Evolutionary conservation across 2,888 invertebrate genomes (phyloP).

Genomic region (Pyrrhosoma nymphula): DNA sequence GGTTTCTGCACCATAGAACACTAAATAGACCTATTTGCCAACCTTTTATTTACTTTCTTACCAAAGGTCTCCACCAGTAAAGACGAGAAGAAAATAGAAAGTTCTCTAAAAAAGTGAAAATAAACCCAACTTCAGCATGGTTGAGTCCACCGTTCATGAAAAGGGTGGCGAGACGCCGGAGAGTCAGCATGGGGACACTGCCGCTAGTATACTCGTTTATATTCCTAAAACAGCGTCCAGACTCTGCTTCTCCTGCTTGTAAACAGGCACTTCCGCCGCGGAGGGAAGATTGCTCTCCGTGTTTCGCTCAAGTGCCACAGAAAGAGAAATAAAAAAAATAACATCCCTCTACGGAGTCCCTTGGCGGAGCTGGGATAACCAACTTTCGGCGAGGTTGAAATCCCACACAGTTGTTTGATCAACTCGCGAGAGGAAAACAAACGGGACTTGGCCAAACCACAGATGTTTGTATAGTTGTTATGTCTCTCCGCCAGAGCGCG

Average conservation of each 20-base stretch:
- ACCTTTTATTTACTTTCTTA: too few relatives aligned
- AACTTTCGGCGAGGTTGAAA: background rate
- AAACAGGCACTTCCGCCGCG: background rate
- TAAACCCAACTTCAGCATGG: too few relatives aligned
- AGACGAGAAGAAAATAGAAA: too few relatives aligned
- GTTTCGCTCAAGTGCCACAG: background rate
- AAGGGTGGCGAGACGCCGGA: too few relatives aligned
- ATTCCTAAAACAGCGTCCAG: background rate
- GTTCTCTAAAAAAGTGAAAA: too few relatives aligned
- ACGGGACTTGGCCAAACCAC: slow-evolving; percentile 23
- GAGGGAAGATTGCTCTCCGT: background rate
- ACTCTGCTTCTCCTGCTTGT: background rate
- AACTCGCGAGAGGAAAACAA: background rate
- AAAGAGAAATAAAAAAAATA: background rate
- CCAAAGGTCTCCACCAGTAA: too few relatives aligned
- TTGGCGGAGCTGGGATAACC: slow-evolving; percentile 2
- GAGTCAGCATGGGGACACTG: background rate
- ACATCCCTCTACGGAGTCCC: background rate
- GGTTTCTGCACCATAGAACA: too few relatives aligned
- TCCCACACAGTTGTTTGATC: slow-evolving; percentile 24
- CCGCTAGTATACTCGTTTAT: background rate
- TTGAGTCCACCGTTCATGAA: too few relatives aligned
- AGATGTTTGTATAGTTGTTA: slow-evolving; percentile 31
- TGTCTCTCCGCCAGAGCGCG: background rate
- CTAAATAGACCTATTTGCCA: too few relatives aligned